Conservation (phyloP, 1,140 invertebrate genomes). For the Propsilocerus akamusi region DNA sequence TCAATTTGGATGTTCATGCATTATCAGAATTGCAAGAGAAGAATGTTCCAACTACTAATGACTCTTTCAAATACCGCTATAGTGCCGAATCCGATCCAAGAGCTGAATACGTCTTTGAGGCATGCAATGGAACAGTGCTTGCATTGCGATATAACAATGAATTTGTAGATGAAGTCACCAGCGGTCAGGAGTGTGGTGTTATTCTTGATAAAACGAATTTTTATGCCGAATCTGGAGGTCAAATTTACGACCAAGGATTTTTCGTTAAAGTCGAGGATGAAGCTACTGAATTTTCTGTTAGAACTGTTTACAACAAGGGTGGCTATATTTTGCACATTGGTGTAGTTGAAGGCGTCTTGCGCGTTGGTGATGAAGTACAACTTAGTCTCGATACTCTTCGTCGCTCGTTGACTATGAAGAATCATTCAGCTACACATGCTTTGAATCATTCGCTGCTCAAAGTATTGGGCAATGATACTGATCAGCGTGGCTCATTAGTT, state of each 20-base stretch:
- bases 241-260: slow-evolving; percentile 94
- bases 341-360: slow-evolving; percentile 63
- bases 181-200: slow-evolving; percentile 82
- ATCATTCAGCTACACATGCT: slow-evolving; percentile 97
- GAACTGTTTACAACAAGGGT: slow-evolving; percentile 88
- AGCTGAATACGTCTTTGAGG: slow-evolving; percentile 48
- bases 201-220: slow-evolving; percentile 87
- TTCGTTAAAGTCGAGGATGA: slow-evolving; percentile 75
- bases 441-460: slow-evolving; percentile 86
- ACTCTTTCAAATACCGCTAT: slow-evolving; percentile 86
- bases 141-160: slow-evolving; percentile 55
- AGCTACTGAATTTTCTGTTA: slow-evolving; percentile 79
- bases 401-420: slow-evolving; percentile 85
- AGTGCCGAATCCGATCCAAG: slow-evolving; percentile 38
- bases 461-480: slow-evolving; percentile 76
- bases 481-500: slow-evolving; percentile 96
- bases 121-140: slow-evolving; percentile 45
- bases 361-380: slow-evolving; percentile 70
- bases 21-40: slow-evolving; percentile 77
- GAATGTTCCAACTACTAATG: slow-evolving; percentile 67
- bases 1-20: slow-evolving; percentile 87
- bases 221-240: slow-evolving; percentile 96
- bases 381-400: slow-evolving; percentile 70
- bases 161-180: slow-evolving; percentile 69
- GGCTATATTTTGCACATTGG: slow-evolving; percentile 94